A percentile compares a stretch with the other conserved stretches of the same genome.
Conservation (phyloP, 2,113 vertebrate species). For the Pithys albifrons region DNA sequence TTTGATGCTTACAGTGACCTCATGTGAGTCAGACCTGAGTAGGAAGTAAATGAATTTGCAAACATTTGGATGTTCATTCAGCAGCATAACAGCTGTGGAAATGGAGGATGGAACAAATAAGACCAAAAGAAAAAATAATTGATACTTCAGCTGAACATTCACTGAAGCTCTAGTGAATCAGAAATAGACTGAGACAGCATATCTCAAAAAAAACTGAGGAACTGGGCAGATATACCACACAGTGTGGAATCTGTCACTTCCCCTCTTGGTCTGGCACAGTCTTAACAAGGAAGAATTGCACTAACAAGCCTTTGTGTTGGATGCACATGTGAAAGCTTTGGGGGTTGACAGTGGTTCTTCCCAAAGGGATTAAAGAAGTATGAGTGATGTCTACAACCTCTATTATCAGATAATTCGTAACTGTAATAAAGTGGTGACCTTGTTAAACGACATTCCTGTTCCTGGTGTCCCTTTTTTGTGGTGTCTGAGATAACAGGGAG, state of each 20-base stretch:
- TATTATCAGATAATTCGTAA: slow-evolving; percentile 38
- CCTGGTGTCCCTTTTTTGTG: slow-evolving; percentile 23
- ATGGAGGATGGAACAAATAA: not conserved
- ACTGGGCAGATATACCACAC: not conserved
- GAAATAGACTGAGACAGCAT: not conserved
- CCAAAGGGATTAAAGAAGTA: slow-evolving; percentile 22
- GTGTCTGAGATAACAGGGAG: slow-evolving; percentile 51
- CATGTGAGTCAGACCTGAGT: not conserved
- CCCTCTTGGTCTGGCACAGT: not conserved
- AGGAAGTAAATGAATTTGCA: not conserved
- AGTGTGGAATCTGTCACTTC: not conserved
- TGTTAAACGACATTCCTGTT: slow-evolving; percentile 55
- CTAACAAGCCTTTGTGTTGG: not conserved
- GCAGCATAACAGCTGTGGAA: not conserved
- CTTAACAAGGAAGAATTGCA: not conserved
- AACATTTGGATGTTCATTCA: not conserved
- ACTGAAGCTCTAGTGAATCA: not conserved
- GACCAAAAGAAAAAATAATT: not conserved
- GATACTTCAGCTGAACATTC: not conserved
- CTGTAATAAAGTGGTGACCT: slow-evolving; percentile 50
- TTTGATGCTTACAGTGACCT: not conserved
- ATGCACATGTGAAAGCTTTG: not conserved
- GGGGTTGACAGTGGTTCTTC: not conserved
- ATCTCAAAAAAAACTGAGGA: not conserved
- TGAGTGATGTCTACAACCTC: slow-evolving; percentile 25